phyloP scores from a whole-genome alignment of 2,888 invertebrate species.

The Argyresthia albistria region DNA sequence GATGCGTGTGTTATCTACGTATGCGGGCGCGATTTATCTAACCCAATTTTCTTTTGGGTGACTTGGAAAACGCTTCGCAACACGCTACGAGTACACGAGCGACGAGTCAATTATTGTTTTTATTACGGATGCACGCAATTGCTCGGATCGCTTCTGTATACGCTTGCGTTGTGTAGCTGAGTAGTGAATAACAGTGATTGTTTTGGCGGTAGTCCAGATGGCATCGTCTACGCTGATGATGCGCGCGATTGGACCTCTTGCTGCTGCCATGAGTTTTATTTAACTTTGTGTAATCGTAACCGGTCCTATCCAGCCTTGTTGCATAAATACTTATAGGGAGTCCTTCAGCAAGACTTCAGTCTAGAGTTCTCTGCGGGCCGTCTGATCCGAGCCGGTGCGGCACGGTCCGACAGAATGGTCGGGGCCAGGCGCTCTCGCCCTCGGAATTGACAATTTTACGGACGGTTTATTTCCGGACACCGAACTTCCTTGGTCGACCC shows the following conservation, averaged over 20 bases:
- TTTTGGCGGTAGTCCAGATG: slow-evolving; percentile 65
- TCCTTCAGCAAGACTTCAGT: no score
- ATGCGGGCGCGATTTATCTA: slow-evolving; percentile 47
- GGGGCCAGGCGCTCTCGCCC: slow-evolving; percentile 43
- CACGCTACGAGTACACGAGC: not conserved
- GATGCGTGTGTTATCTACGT: slow-evolving; percentile 64
- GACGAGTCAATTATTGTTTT: slow-evolving; percentile 2
- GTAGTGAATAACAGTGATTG: slow-evolving; percentile 66
- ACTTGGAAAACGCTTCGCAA: slow-evolving; percentile 21
- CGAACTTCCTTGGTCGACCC: slow-evolving; percentile 60
- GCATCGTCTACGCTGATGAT: slow-evolving; percentile 56
- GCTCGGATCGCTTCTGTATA: slow-evolving; percentile 8
- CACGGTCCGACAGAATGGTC: slow-evolving; percentile 29
- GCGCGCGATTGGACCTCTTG: slow-evolving; percentile 24
- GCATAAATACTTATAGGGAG: no score
- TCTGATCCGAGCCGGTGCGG: slow-evolving; percentile 22
- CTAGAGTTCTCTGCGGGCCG: slow-evolving; percentile 10
- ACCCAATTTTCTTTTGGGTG: slow-evolving; percentile 56
- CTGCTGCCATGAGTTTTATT: not conserved
- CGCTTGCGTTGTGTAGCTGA: slow-evolving; percentile 26
- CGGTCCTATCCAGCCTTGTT: no score
- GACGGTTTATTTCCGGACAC: slow-evolving; percentile 76
- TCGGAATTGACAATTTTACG: slow-evolving; percentile 81
- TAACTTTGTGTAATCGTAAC: no score
- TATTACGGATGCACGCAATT: slow-evolving; percentile 3